Percentiles rank a stretch among this genome's conserved stretches.
phyloP scores from a whole-genome alignment of 2,888 invertebrate species.

The Unio delphinus region DNA sequence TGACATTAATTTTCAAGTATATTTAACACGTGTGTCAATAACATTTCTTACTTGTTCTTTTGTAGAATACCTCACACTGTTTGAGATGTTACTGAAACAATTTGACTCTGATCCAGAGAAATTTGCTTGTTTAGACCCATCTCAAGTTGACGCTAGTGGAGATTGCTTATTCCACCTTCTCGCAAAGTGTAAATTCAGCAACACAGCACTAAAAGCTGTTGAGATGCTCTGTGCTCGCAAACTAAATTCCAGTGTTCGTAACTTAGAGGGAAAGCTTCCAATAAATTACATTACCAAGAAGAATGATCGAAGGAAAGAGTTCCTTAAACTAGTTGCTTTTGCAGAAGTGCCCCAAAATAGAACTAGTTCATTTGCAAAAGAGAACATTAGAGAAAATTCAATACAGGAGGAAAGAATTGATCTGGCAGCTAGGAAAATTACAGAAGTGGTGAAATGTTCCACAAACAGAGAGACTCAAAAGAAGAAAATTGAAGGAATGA shows the following conservation, averaged over 20 bases:
- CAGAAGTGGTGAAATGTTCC: no score
- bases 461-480: no score
- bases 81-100: slow-evolving; percentile 44
- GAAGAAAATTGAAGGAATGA: no score
- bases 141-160: slow-evolving; percentile 26
- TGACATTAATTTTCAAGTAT: background rate
- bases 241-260: slow-evolving; percentile 34
- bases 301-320: slow-evolving; percentile 48
- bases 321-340: slow-evolving; percentile 19
- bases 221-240: slow-evolving; percentile 46
- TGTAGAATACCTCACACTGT: slow-evolving; percentile 20
- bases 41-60: slow-evolving; percentile 14
- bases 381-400: no score
- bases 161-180: slow-evolving; percentile 43
- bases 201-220: slow-evolving; percentile 29
- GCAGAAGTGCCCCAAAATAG: background rate
- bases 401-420: no score
- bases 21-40: background rate
- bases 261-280: slow-evolving; percentile 49
- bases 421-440: no score
- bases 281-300: slow-evolving; percentile 43
- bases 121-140: slow-evolving; percentile 38
- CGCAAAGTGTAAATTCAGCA: slow-evolving; percentile 36
- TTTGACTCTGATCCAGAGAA: slow-evolving; percentile 33
- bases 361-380: no score